Evolutionary conservation across 2,888 invertebrate genomes (phyloP).

Genomic region (Dendrolimus houi): DNA sequence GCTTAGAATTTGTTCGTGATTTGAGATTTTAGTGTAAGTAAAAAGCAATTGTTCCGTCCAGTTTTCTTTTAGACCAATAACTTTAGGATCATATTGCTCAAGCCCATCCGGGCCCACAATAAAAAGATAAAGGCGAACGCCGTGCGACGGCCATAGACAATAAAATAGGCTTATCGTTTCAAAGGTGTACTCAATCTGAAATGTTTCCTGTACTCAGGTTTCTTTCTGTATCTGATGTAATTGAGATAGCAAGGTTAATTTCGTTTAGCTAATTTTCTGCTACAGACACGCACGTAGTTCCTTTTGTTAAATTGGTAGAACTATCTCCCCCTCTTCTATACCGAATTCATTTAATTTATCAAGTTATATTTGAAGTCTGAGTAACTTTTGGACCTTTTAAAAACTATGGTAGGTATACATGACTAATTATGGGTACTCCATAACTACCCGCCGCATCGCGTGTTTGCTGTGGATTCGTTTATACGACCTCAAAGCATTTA

Average conservation of each 20-base stretch:
- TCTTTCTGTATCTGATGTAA: constrained; percentile 27
- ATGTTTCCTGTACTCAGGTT: constrained; percentile 21
- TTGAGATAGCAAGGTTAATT: constrained; percentile 14
- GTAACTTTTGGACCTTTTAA: too few species aligned
- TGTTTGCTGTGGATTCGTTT: neutral
- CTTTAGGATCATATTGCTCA: constrained; percentile 52
- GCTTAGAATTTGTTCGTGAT: neutral
- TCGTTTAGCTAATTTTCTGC: constrained; percentile 1
- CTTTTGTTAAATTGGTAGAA: neutral
- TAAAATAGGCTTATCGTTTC: constrained; percentile 58
- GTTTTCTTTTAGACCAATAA: constrained; percentile 38
- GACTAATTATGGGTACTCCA: too few species aligned
- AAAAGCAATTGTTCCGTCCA: constrained; percentile 30
- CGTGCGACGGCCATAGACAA: constrained; percentile 43
- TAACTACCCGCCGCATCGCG: neutral
- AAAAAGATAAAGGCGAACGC: constrained; percentile 55
- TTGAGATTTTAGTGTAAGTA: constrained; percentile 11
- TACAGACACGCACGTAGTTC: neutral
- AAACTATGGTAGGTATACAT: too few species aligned
- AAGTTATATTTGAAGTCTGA: too few species aligned
- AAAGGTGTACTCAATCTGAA: constrained; percentile 38
- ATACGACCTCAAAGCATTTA: neutral
- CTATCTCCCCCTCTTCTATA: neutral
- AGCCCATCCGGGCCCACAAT: constrained; percentile 43
- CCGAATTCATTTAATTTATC: too few species aligned